Evolutionary conservation across 2,113 vertebrate species (phyloP), one percentile per base, ranked within the genome.

Genomic region (Mirounga angustirostris): DNA sequence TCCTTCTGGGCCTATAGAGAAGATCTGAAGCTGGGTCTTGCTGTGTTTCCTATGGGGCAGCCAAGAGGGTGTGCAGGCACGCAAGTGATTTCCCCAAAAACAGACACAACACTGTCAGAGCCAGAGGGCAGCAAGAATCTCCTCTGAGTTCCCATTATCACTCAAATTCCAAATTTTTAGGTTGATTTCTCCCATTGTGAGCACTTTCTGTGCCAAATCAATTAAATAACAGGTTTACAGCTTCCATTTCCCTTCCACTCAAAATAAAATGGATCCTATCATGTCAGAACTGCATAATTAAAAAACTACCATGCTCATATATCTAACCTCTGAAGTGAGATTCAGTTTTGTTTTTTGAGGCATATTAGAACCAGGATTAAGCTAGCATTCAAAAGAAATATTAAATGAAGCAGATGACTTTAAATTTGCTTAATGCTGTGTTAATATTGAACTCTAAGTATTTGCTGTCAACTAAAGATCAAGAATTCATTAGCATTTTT

Each of bases 381-480:
- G 92, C n/a, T 67, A 94, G 43, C 54, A 82, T 84, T 89, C 81
- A 61, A 71, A 84, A 73, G 14, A 90, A 93, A 54, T 87, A 92
- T 50, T 85, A 85, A 95, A 69, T 59, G 61, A 98, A 95, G 54
- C 63, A 89, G 61, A 22, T 95, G 95, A 93, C 36, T 94, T 95
- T 88, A 59, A 82, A 91, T 95, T 94, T 94, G 71, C 78, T 80
- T 93, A 95, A 89, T 73, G 61, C 24, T 65, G 43, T 4, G 8
- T 65, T 91, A 33, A 22, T 63, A 26, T 36, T 88, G 40, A 94
- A 89, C 67, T 94, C 46, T n/a, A 93, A 91, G 61, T 92, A 88
- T 92, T 71, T 92, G 50, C 92, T 88, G 11, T 89, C 71, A 91
- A 61, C 67, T 83, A 36, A 81, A 88, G 78, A 93, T 85, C 19